Conservation (phyloP, 2,113 vertebrate genomes). For the Hemicordylus capensis region DNA sequence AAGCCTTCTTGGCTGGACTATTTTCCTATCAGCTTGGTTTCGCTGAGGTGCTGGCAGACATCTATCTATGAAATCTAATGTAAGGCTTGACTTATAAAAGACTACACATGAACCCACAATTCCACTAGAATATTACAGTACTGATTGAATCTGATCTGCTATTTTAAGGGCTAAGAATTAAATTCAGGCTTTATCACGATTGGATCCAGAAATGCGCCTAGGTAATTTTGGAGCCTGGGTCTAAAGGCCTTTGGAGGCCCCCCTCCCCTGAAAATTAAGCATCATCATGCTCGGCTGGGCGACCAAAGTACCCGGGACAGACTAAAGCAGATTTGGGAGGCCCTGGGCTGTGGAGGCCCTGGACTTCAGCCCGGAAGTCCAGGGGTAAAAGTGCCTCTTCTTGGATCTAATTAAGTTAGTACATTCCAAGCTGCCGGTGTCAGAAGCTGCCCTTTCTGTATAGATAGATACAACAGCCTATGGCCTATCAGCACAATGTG, state of each 20-base stretch:
- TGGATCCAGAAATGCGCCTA: neutral
- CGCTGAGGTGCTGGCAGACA: neutral
- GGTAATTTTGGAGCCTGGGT: too few species aligned
- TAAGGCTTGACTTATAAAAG: constrained; percentile 57
- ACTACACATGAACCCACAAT: constrained; percentile 15
- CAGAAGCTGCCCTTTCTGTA: too few species aligned
- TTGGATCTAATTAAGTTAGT: neutral
- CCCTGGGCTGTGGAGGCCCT: neutral
- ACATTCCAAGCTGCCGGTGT: too few species aligned
- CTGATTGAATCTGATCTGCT: constrained; percentile 43
- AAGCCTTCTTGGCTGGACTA: neutral
- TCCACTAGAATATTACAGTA: constrained; percentile 17
- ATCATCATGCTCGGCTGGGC: too few species aligned
- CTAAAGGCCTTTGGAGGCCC: too few species aligned
- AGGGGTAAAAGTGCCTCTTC: too few species aligned
- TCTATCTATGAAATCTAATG: constrained; percentile 12
- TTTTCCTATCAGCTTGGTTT: constrained; percentile 38
- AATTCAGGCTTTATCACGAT: constrained; percentile 56
- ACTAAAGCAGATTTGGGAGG: too few species aligned
- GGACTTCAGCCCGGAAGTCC: too few species aligned
- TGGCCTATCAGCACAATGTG: neutral
- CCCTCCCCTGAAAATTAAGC: too few species aligned
- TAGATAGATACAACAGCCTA: neutral
- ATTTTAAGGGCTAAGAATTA: constrained; percentile 57
- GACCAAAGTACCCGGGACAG: too few species aligned